phyloP scores from a whole-genome alignment of 2,888 invertebrate genomes.

The Andrena trimmerana region DNA sequence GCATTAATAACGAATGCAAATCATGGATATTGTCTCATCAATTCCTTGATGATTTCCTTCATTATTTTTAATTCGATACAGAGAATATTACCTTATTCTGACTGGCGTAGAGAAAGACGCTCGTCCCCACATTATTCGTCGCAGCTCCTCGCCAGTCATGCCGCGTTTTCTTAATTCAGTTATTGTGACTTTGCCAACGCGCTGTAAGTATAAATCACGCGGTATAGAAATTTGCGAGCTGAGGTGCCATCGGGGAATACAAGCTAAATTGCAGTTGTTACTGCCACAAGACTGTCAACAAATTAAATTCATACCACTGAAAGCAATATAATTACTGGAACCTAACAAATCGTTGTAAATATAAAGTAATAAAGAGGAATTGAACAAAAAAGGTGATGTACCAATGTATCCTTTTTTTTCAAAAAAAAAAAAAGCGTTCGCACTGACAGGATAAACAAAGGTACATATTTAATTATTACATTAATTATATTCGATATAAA shows the following conservation, averaged over 20 bases:
- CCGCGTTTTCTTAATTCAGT: conserved; percentile 92
- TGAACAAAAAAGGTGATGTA: not conserved
- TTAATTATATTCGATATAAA: not conserved
- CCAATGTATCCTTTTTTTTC: too few species aligned
- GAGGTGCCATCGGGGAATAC: not conserved
- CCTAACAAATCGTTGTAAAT: not conserved
- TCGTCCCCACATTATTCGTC: conserved; percentile 96
- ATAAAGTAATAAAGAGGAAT: not conserved
- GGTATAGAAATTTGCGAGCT: not conserved
- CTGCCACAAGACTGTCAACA: not conserved
- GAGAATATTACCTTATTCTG: conserved; percentile 87
- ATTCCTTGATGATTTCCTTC: not conserved
- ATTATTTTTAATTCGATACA: not conserved
- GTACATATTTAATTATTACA: not conserved
- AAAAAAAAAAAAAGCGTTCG: too few species aligned
- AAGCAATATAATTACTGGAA: not conserved
- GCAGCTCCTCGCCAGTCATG: conserved; percentile 94
- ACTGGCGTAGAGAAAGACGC: conserved; percentile 95
- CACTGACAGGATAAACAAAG: not conserved
- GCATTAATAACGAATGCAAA: too few species aligned
- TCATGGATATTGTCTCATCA: not conserved
- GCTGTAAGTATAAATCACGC: conserved; percentile 85
- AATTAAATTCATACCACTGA: not conserved
- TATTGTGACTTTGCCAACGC: conserved; percentile 95
- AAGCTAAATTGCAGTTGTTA: not conserved